Base-by-base conservation (phyloP, 2,113 vertebrate genomes). In the Gambusia affinis region DNA sequence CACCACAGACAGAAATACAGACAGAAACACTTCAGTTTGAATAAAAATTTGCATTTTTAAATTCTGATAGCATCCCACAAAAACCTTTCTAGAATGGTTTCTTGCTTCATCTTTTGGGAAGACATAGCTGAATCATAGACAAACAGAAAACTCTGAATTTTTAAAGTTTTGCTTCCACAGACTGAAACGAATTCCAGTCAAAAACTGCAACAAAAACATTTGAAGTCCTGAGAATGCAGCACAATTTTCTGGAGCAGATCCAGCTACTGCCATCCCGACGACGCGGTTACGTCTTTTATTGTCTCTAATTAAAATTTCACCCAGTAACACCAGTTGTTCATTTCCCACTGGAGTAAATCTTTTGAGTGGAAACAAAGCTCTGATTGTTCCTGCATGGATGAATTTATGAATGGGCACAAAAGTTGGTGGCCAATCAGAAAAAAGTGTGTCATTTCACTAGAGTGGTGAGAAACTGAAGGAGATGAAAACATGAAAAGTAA, bases 291-390 rank as follows among this genome's bases (percentile, higher is more conserved):
- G 80, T 82, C 78, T 81, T 73, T 29, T 1, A 67, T 67, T 57
- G 51, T n/a, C 30, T 72, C 70, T 70, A 89, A 91, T 93, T 91
- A 88, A 88, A 91, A 85, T 77, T 51, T 80, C 74, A 10, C 79
- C 81, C 68, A 30, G 69, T 73, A 80, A 67, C 64, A 22, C 4
- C 73, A 69, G 72, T 65, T 63, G 80, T 39, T 64, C 73, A 44
- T 85, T 85, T 91, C 90, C 71, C 84, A 77, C 82, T 79, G 80
- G 85, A 82, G 84, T 76, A 81, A 73, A 78, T 62, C 82, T 64
- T 66, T 92, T 92, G 90, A 89, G 1, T 11, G 0, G 1, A 37
- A 24, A 10, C 66, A 92, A 90, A 88, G 87, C 68, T 60, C 10
- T 4, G 51, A 78, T 82, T 88, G 73, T 86, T 72, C 74, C 37